phyloP scores from a whole-genome alignment of 2,888 invertebrate species.

The Exephanes ischioxanthus region DNA sequence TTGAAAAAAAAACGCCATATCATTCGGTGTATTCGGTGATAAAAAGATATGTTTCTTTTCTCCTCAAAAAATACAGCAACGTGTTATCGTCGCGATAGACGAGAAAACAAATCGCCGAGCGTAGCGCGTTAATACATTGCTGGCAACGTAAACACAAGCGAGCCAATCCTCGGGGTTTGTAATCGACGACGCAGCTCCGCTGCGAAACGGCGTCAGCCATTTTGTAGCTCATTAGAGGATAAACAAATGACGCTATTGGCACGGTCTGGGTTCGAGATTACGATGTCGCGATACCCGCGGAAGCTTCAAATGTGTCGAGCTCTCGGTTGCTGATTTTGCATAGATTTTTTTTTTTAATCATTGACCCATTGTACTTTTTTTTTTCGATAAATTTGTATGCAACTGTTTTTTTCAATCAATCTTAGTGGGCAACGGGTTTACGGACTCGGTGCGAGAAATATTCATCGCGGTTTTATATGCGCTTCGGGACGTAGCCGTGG shows the following conservation, averaged over 20 bases:
- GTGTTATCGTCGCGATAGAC: slow-evolving; percentile 9
- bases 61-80: not conserved
- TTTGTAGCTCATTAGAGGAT: slow-evolving; percentile 81
- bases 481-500: slow-evolving; percentile 42
- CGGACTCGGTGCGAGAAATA: not conserved
- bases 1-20: not conserved
- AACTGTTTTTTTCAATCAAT: not conserved
- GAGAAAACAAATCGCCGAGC: not conserved
- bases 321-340: not conserved
- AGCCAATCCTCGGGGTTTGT: slow-evolving; percentile 1
- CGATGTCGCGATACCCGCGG: slow-evolving; percentile 70
- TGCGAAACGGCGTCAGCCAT: slow-evolving; percentile 76
- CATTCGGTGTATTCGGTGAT: not conserved
- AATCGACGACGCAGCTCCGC: slow-evolving; percentile 39
- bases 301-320: slow-evolving; percentile 70
- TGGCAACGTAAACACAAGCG: slow-evolving; percentile 26
- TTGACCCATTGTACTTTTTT: too few species aligned
- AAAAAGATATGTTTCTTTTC: not conserved
- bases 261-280: slow-evolving; percentile 76
- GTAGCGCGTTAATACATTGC: slow-evolving; percentile 10
- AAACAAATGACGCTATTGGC: slow-evolving; percentile 79
- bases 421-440: not conserved
- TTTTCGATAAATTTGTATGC: not conserved
- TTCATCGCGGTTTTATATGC: slow-evolving; percentile 48
- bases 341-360: too few species aligned